Evolutionary conservation across 2,888 invertebrate species (phyloP), one percentile per base, ranked within the genome.

Genomic region (Tinea pellionella): DNA sequence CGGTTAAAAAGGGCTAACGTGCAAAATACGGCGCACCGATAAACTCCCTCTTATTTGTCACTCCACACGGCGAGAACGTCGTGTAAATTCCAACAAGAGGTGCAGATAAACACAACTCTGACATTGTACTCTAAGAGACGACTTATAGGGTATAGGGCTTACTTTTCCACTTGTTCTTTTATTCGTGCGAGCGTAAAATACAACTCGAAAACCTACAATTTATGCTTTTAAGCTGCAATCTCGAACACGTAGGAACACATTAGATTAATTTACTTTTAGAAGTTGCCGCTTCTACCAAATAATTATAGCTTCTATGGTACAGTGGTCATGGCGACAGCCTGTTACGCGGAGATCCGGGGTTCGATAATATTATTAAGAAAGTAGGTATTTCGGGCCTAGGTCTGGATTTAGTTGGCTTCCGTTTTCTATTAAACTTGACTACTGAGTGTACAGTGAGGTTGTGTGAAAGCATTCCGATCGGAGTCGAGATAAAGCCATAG

Each of bases 31-130:
- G 32, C 30, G 8, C 37, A 9, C 43, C 59, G 84, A 83, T 84
- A 85, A 82, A 76, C 69, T 62, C 72, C 68, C 71, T 69, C 78
- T 85, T 85, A 86, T 86, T 86, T 86, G 86, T 86, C 86, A 85
- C 81, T 71, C 69, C 70, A 68, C 72, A 73, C 78, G 73, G 75
- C 73, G 77, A 69, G 71, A 69, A 72, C 74, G 75, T 74, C 81
- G 77, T 81, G 84, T 83, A 81, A 78, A 85, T 85, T 83, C 81
- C 75, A 74, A 70, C 72, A 71, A 70, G 42, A 41, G 32, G 32
- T 57, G 30, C 30, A 57, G 57, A 57, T 57, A 57, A 57, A 57
- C 57, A 53, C 47, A 15, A 13, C 47, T 47, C 53, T 53, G 53
- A 53, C 53, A 57, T 57, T 57, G 57, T 57, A 32, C 57, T 57